Percentiles rank a stretch among this genome's conserved stretches.
These are phyloP conservation scores for Andrena fulva DNA, from an alignment of 2,888 invertebrate genomes.

Conservation along the genomic window DNA sequence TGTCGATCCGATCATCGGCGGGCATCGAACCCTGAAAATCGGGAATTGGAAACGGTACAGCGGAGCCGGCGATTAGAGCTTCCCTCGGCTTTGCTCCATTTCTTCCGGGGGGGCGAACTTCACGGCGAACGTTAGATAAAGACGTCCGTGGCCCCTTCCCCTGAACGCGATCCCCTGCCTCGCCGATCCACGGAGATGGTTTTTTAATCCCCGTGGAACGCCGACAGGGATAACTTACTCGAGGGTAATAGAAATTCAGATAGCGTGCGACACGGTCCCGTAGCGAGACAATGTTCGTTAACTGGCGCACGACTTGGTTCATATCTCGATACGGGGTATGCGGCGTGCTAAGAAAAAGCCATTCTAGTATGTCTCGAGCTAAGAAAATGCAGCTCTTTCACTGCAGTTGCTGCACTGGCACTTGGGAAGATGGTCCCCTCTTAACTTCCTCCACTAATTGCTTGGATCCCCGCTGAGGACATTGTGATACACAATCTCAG, in stretches of 20 bases:
- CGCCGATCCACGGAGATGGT: conserved; percentile 45
- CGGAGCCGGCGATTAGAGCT: conserved; percentile 38
- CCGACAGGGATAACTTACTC: conserved; percentile 41
- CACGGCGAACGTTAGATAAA: conserved; percentile 43
- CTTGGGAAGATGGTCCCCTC: too few relatives aligned
- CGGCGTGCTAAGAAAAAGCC: too few relatives aligned
- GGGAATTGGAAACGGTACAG: conserved; percentile 35
- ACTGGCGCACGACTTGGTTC: background rate
- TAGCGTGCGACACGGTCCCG: conserved; percentile 11
- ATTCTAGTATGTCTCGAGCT: too few relatives aligned
- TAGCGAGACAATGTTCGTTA: conserved; percentile 17
- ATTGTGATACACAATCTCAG: too few relatives aligned
- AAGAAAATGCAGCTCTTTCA: too few relatives aligned
- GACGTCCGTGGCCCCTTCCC: conserved; percentile 20
- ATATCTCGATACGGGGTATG: too few relatives aligned
- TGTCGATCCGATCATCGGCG: conserved; percentile 57
- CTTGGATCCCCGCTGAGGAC: too few relatives aligned
- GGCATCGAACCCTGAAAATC: conserved; percentile 56
- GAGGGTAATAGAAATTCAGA: conserved; percentile 48
- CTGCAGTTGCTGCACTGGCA: too few relatives aligned
- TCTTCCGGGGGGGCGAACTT: conserved; percentile 28
- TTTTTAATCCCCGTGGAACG: conserved; percentile 43
- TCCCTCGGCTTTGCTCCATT: conserved; percentile 38
- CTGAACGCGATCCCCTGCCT: conserved; percentile 23
- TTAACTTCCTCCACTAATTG: too few relatives aligned